Conservation (phyloP, 2,113 vertebrate genomes). For the Centrocercus urophasianus region DNA sequence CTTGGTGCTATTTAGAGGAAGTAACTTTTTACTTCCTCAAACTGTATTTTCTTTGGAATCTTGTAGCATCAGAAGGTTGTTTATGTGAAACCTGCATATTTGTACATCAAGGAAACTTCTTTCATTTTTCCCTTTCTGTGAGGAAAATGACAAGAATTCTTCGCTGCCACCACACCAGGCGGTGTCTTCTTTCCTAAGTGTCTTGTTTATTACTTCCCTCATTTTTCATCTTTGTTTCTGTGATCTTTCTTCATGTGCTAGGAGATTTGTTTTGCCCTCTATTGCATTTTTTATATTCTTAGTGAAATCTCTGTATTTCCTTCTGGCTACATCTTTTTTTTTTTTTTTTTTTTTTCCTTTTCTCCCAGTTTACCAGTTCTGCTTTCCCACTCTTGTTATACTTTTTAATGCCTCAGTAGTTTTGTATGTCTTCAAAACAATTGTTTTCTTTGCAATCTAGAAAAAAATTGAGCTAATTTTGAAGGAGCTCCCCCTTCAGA, state of each 20-base stretch:
- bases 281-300: background rate
- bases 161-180: fast-evolving
- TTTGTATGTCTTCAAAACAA: background rate
- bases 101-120: background rate
- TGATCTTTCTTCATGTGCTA: background rate
- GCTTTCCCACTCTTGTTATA: background rate
- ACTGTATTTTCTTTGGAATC: background rate
- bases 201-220: background rate
- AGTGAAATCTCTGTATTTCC: background rate
- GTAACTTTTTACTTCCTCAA: background rate
- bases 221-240: background rate
- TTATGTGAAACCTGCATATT: background rate
- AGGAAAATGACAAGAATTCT: background rate
- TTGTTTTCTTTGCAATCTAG: background rate
- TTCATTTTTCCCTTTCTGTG: background rate
- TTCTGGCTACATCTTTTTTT: background rate
- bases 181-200: background rate
- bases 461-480: background rate
- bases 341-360: no score
- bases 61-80: background rate
- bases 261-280: background rate
- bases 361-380: background rate
- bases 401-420: background rate
- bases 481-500: background rate
- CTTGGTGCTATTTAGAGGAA: background rate